Evolutionary conservation across 2,888 invertebrate genomes (phyloP).

Genomic region (Barypeithes pellucidus): DNA sequence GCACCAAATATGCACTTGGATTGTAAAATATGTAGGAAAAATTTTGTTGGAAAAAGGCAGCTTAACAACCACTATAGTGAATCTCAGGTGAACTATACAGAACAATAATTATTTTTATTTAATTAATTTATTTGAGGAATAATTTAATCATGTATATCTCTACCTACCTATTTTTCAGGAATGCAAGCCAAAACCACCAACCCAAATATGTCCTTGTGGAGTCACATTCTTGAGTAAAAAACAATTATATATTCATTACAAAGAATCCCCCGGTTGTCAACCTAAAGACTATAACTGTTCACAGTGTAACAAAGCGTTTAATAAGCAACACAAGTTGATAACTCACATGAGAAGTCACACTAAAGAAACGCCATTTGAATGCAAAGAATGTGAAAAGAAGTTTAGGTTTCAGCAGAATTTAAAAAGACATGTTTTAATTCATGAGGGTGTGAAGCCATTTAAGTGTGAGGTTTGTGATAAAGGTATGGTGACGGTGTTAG

Average conservation of each 20-base stretch:
- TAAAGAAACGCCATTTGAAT: constrained; percentile 67
- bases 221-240: constrained; percentile 23
- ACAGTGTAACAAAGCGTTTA: constrained; percentile 61
- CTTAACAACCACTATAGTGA: background rate
- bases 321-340: constrained; percentile 43
- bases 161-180: constrained; percentile 10
- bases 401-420: constrained; percentile 52
- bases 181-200: constrained; percentile 3
- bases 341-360: constrained; percentile 67
- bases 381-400: constrained; percentile 65
- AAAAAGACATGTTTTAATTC: constrained; percentile 52
- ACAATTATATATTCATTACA: constrained; percentile 38
- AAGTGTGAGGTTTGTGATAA: constrained; percentile 60
- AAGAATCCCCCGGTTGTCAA: constrained; percentile 27
- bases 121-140: background rate
- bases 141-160: background rate
- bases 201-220: constrained; percentile 29
- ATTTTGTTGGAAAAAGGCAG: background rate
- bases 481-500: constrained; percentile 47
- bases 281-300: constrained; percentile 37
- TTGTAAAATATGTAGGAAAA: background rate
- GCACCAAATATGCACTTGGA: background rate
- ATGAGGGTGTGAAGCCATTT: constrained; percentile 59
- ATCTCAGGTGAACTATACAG: background rate
- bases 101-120: background rate